Base-by-base conservation (phyloP, 1,140 invertebrate genomes). In the Diachasma alloeum region DNA sequence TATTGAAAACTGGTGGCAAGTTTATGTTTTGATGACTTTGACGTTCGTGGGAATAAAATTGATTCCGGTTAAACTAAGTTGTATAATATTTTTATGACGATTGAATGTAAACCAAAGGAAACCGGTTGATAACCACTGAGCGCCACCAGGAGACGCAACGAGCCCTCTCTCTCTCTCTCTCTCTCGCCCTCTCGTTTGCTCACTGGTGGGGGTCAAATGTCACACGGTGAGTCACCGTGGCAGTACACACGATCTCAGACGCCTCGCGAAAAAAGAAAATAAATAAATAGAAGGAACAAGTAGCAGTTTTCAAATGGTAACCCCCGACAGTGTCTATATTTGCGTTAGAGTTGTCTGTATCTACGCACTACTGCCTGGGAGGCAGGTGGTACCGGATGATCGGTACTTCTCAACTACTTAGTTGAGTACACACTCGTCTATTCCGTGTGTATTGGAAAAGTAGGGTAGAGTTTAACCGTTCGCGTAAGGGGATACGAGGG, bases 131-230 rank as follows among this genome's bases (percentile, higher is more conserved):
- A 83, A 82, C 74, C 82, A 24, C 81, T 85, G 81, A 59, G 78
- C 76, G 79, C 79, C 82, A 80, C 73, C 77, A 78, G 72, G 72
- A 72, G 78, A 63, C 48, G 53, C 48, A 46, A 39, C 53, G 71
- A 56, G 67, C 66, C 48, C 74, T 68, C 53, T 59, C 22, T 46
- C 22, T 59, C 53, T 59, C 17, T 63, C 13, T 26, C 59, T 63
- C 48, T 56, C 48, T 56, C 19, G 1, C 48, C 17, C 48, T 56
- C 19, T 4, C 26, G 17, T 19, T 42, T 37, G 0, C 44, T 19
- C 72, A 78, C 69, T 83, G 79, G 83, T 81, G 83, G 84, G 83
- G 83, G 79, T 85, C 83, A 85, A 85, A 85, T 86, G 84, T 86
- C 84, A 84, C 83, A 79, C 76, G 53, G 77, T 86, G 84, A 86